These are phyloP conservation scores for Monodelphis domestica DNA, from an alignment of 2,797 vertebrate species.

Conservation along the genomic window DNA sequence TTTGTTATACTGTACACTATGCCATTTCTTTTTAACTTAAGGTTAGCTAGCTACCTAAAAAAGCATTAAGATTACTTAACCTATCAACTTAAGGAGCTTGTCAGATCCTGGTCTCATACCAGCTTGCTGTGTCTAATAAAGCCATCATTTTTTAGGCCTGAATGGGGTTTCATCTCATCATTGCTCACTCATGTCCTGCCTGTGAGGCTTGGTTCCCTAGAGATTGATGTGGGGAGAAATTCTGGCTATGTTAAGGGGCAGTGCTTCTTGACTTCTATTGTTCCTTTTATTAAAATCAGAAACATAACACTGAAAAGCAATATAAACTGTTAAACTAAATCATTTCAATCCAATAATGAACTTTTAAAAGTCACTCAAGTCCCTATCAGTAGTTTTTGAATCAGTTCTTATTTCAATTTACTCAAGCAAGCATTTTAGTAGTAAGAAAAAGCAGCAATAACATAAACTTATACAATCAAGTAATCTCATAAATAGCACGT, in stretches of 20 bases:
- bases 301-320: not conserved
- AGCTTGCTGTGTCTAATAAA: not conserved
- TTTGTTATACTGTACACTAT: not conserved
- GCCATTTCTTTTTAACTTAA: not conserved
- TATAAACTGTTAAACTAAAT: not conserved
- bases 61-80: not conserved
- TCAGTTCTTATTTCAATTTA: not conserved
- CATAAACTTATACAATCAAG: not conserved
- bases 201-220: not conserved
- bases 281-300: not conserved
- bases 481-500: not conserved
- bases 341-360: not conserved
- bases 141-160: not conserved
- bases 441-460: not conserved
- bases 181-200: not conserved
- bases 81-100: not conserved
- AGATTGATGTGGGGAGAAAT: not conserved
- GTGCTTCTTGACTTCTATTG: not conserved
- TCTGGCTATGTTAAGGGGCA: not conserved
- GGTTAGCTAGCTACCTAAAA: not conserved
- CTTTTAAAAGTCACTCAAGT: not conserved
- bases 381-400: not conserved
- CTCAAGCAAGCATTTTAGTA: not conserved
- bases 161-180: not conserved
- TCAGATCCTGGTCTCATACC: not conserved